Base-by-base conservation (phyloP, 2,113 vertebrate species). In the Channa maculata region DNA sequence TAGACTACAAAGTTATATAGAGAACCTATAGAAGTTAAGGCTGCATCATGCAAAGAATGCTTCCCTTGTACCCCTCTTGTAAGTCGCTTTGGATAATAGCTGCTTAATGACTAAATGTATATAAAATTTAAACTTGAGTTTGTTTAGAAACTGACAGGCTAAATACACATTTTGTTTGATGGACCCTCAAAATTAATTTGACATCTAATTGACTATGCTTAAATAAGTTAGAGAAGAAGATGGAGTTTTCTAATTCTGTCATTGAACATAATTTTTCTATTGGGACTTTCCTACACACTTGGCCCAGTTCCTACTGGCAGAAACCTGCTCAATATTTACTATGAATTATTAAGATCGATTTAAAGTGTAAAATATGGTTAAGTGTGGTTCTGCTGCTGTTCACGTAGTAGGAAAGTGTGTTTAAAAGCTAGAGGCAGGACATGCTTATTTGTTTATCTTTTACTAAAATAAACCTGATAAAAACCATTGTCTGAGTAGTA, bases 231-330 rank as follows among this genome's bases (percentile, higher is more conserved):
- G 34, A 55, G 59, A 44, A 57, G 65, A 46, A 63, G 33, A 52
- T 43, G 13, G 24, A 24, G 24, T 24, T 24, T 24, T 24, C 24
- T 24, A 24, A 24, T 24, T 24, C 24, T 24, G 24, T 24, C 24
- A 24, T 24, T 24, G 24, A 1, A 24, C 24, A 24, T 24, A 24
- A 24, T 24, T 24, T 24, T 24, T 24, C 24, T 24, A 24, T 24
- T 24, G 24, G 24, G 24, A 24, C 53, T 85, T 48, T 67, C 14
- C 62, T 65, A 76, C 57, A 78, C 68, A 73, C 33, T 63, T 77
- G 78, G 68, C 73, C 74, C 71, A 38, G 5, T 85, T 87, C 63
- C 63, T 49, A 69, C 43, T 80, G 46, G 51, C 70, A 74, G 53
- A 59, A 36, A 43, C 39, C 13, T 38, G 38, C 45, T 48, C 61